Conservation (phyloP, 2,888 invertebrate species). For the Sarcophaga caerulescens region DNA sequence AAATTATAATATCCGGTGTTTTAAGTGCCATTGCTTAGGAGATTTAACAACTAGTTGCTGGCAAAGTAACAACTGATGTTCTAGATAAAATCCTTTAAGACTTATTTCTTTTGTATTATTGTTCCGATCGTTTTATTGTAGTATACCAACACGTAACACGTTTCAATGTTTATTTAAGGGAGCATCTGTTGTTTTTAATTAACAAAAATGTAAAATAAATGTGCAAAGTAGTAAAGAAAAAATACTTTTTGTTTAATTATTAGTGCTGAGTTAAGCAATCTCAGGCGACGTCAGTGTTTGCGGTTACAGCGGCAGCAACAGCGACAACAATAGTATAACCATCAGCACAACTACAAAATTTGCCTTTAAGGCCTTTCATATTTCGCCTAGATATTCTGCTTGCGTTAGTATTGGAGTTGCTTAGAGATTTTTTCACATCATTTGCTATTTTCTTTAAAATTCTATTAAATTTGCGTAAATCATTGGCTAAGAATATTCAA, state of each 20-base stretch:
- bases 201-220: not conserved
- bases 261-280: slow-evolving; percentile 55
- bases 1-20: slow-evolving; percentile 80
- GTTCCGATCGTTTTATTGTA: not conserved
- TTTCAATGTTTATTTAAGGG: slow-evolving; percentile 6
- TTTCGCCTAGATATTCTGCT: slow-evolving; percentile 27
- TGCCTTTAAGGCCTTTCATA: slow-evolving; percentile 32
- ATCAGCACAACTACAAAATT: not conserved
- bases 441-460: not conserved
- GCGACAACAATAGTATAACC: not conserved
- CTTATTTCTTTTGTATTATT: slow-evolving; percentile 4
- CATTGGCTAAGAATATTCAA: not conserved
- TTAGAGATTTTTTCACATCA: not conserved
- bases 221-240: not conserved
- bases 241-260: slow-evolving; percentile 24
- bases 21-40: slow-evolving; percentile 77
- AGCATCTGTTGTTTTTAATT: slow-evolving; percentile 8
- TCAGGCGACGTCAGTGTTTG: not conserved
- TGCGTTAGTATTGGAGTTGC: not conserved
- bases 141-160: not conserved
- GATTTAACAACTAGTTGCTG: not conserved
- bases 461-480: not conserved
- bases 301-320: not conserved
- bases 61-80: not conserved
- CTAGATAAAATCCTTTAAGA: slow-evolving; percentile 11